Conservation (phyloP, 2,888 invertebrate species). For the Pseudococcus viburni region DNA sequence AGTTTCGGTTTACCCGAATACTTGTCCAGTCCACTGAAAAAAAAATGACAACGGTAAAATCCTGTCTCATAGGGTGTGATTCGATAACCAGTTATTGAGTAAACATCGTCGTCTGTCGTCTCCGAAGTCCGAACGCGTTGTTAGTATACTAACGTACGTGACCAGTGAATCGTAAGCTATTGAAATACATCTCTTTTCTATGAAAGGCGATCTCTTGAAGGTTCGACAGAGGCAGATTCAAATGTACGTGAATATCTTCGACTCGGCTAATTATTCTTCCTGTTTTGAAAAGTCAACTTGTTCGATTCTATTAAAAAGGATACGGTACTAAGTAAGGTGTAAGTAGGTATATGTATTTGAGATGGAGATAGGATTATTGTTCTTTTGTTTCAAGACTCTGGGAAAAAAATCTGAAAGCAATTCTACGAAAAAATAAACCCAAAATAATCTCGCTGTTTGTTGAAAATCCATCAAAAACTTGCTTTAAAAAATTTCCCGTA, state of each 20-base stretch:
- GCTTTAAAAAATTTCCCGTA: no score
- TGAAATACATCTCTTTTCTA: background rate
- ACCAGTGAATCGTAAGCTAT: slow-evolving; percentile 1
- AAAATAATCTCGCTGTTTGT: no score
- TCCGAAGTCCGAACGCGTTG: background rate
- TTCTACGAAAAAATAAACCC: no score
- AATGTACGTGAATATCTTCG: background rate
- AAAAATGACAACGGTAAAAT: slow-evolving; percentile 45
- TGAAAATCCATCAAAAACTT: no score
- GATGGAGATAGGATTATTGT: no score
- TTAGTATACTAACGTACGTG: background rate
- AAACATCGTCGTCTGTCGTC: background rate
- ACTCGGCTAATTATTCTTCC: background rate
- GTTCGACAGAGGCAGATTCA: background rate
- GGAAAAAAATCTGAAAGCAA: no score
- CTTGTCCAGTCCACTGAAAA: background rate
- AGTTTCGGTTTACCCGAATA: slow-evolving; percentile 40
- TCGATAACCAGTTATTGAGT: slow-evolving; percentile 36
- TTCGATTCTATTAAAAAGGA: no score
- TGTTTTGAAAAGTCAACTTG: no score
- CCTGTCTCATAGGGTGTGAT: slow-evolving; percentile 43
- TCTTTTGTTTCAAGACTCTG: no score
- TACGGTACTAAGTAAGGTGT: no score
- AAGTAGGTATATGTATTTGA: no score
- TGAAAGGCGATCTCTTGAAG: slow-evolving; percentile 26